These are phyloP conservation scores for Polylopha cassiicola DNA, from an alignment of 2,888 invertebrate species.

Conservation along the genomic window DNA sequence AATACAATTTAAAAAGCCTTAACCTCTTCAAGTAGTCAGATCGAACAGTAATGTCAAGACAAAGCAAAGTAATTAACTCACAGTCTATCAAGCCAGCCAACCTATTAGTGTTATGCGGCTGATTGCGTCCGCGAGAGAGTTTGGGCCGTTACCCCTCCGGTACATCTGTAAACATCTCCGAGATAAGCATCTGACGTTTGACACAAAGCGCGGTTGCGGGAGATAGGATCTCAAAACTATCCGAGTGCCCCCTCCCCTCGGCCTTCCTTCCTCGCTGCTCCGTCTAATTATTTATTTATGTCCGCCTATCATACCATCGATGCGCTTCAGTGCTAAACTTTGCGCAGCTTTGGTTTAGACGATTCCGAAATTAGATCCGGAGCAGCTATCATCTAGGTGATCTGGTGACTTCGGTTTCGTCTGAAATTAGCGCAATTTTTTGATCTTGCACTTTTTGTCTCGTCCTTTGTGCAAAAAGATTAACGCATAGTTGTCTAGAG, in stretches of 20 bases:
- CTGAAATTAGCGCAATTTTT: conserved; percentile 41
- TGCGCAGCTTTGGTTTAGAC: conserved; percentile 54
- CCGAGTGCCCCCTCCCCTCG: conserved; percentile 40
- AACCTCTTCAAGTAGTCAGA: conserved; percentile 32
- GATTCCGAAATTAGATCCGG: conserved; percentile 65
- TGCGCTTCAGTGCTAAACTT: conserved; percentile 65
- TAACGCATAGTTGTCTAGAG: conserved; percentile 14
- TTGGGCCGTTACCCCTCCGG: conserved; percentile 67
- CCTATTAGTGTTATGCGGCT: conserved; percentile 58
- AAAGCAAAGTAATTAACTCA: conserved; percentile 61
- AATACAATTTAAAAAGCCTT: conserved; percentile 24
- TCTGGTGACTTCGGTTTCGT: conserved; percentile 48
- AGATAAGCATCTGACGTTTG: conserved; percentile 75
- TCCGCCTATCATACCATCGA: conserved; percentile 69
- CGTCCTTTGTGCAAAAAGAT: conserved; percentile 18
- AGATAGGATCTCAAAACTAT: conserved; percentile 72
- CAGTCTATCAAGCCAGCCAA: conserved; percentile 43
- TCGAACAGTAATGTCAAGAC: conserved; percentile 36
- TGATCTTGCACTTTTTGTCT: conserved; percentile 5
- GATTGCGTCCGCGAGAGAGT: conserved; percentile 60
- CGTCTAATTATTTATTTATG: conserved; percentile 76
- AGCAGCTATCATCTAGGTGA: conserved; percentile 62
- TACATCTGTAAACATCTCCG: conserved; percentile 75
- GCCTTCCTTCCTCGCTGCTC: conserved; percentile 53
- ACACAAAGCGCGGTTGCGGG: conserved; percentile 74